phyloP scores from a whole-genome alignment of 2,888 invertebrate genomes.

The Nomada goodeniana region DNA sequence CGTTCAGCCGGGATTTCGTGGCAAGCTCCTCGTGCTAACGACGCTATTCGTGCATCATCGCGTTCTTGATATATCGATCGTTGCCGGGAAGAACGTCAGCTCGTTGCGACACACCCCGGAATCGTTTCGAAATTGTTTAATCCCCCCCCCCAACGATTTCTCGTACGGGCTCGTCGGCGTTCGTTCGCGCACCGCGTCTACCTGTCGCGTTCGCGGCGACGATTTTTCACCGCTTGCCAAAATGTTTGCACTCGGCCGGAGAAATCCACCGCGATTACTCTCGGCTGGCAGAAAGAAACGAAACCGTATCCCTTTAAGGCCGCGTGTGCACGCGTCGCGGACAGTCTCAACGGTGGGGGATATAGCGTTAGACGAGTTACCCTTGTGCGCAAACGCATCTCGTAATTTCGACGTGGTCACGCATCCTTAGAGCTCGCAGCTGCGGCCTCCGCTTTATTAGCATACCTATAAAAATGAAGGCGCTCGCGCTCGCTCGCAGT shows the following conservation, averaged over 20 bases:
- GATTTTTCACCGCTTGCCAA: too few relatives aligned
- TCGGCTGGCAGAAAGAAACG: neutral
- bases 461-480: slow-evolving; percentile 83
- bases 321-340: too few relatives aligned
- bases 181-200: neutral
- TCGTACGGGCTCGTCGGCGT: neutral
- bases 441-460: slow-evolving; percentile 81
- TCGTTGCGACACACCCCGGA: slow-evolving; percentile 55
- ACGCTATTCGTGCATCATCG: slow-evolving; percentile 71
- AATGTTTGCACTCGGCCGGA: too few relatives aligned
- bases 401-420: slow-evolving; percentile 82
- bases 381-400: slow-evolving; percentile 75
- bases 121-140: slow-evolving; percentile 46
- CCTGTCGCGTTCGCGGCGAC: too few relatives aligned
- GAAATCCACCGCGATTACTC: too few relatives aligned
- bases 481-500: slow-evolving; percentile 46
- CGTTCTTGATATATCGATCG: slow-evolving; percentile 74
- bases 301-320: neutral
- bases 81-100: slow-evolving; percentile 26
- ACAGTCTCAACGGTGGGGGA: slow-evolving; percentile 3
- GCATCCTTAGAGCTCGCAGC: slow-evolving; percentile 80
- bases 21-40: slow-evolving; percentile 70
- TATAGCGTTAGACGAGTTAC: slow-evolving; percentile 40
- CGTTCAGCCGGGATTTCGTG: slow-evolving; percentile 69
- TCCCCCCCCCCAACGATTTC: neutral